These are phyloP conservation scores for Melieria omissa DNA, from an alignment of 2,888 invertebrate genomes.

Conservation along the genomic window DNA sequence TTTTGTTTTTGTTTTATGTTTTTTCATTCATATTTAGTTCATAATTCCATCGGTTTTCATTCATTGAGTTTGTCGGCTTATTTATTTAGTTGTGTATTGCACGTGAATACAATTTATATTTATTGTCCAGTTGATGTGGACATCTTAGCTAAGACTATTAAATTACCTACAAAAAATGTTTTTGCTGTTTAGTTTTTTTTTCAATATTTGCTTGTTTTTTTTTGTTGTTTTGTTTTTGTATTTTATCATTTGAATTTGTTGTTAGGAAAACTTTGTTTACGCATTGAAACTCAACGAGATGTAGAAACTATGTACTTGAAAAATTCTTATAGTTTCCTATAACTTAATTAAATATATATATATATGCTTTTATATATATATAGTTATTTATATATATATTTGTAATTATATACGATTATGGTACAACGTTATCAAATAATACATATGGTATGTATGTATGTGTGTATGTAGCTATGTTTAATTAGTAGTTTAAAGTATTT, in stretches of 20 bases:
- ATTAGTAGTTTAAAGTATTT: background rate
- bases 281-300: constrained; percentile 20
- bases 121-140: constrained; percentile 32
- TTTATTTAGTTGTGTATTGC: background rate
- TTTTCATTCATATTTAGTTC: constrained; percentile 7
- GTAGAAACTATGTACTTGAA: constrained; percentile 5
- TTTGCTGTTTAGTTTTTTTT: background rate
- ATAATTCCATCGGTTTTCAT: background rate
- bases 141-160: constrained; percentile 11
- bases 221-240: constrained; percentile 20
- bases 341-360: background rate
- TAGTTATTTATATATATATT: background rate
- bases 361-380: background rate
- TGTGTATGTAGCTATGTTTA: constrained; percentile 8
- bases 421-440: background rate
- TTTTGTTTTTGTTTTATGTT: background rate
- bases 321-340: background rate
- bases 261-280: constrained; percentile 23
- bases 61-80: background rate
- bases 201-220: background rate
- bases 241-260: constrained; percentile 19
- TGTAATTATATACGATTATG: background rate
- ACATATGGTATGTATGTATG: background rate
- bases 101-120: constrained; percentile 4
- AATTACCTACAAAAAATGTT: background rate